phyloP scores from a whole-genome alignment of 2,113 vertebrate genomes.

The Nymphicus hollandicus region DNA sequence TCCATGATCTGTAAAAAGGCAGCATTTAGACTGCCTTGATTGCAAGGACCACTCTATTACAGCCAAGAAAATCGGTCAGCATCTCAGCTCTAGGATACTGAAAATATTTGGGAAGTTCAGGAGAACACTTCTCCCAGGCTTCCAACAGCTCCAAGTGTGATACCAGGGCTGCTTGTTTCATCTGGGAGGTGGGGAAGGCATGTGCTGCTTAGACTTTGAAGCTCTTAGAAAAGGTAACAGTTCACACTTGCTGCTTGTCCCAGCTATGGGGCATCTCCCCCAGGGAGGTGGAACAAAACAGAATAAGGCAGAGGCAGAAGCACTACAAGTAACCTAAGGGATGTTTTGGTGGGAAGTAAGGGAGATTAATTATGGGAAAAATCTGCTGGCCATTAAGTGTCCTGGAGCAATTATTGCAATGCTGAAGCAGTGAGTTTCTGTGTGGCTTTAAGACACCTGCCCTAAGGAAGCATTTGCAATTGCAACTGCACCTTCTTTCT shows the following conservation, averaged over 20 bases:
- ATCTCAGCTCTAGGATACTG: background rate
- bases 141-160: background rate
- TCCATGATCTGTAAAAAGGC: background rate
- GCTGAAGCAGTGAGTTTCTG: background rate
- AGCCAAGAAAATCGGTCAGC: background rate
- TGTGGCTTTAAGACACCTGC: slow-evolving; percentile 17
- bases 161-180: background rate
- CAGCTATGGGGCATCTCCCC: background rate
- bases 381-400: background rate
- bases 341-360: background rate
- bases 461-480: slow-evolving; percentile 3
- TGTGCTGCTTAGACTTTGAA: background rate
- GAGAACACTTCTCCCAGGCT: background rate
- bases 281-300: background rate
- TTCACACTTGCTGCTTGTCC: background rate
- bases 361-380: background rate
- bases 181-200: background rate
- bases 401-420: background rate
- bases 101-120: background rate
- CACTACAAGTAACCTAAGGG: background rate
- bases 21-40: background rate
- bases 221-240: background rate
- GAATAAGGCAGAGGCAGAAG: background rate
- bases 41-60: background rate
- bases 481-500: background rate